Evolutionary conservation across 2,888 invertebrate genomes (phyloP).

Genomic region (Latrodectus hesperus): DNA sequence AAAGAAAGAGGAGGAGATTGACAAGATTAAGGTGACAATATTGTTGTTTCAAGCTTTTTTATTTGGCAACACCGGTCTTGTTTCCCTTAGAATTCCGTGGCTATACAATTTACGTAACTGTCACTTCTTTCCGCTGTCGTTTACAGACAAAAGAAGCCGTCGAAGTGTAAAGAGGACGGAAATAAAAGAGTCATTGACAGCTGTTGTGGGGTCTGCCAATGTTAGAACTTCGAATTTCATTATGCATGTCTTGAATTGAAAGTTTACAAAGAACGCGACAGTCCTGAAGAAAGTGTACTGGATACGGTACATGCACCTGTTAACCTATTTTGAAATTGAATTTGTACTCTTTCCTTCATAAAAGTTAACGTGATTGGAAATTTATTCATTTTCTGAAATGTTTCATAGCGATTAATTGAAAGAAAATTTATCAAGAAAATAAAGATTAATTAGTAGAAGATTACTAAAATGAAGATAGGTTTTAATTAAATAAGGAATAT

Average conservation of each 20-base stretch:
- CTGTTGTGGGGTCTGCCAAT: neutral
- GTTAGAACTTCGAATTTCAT: neutral
- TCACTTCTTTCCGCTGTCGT: neutral
- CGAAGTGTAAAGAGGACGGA: slow-evolving; percentile 3
- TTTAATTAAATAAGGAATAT: no score
- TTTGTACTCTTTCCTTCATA: no score
- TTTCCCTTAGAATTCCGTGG: neutral
- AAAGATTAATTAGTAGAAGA: no score
- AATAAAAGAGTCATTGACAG: slow-evolving; percentile 5
- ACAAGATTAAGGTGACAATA: slow-evolving; percentile 2
- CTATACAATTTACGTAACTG: neutral
- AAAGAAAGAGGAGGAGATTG: neutral
- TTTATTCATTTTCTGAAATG: no score
- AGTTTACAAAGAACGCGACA: neutral
- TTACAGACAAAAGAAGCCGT: slow-evolving; percentile 1
- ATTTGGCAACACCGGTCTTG: neutral
- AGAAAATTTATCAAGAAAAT: no score
- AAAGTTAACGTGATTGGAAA: no score
- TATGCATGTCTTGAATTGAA: neutral
- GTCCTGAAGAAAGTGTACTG: neutral
- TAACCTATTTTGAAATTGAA: no score
- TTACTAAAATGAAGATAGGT: no score
- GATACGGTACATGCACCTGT: neutral
- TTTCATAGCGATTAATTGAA: no score
- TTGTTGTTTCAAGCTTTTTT: neutral